phyloP scores from a whole-genome alignment of 1,140 invertebrate genomes.

The Antheraea pernyi region DNA sequence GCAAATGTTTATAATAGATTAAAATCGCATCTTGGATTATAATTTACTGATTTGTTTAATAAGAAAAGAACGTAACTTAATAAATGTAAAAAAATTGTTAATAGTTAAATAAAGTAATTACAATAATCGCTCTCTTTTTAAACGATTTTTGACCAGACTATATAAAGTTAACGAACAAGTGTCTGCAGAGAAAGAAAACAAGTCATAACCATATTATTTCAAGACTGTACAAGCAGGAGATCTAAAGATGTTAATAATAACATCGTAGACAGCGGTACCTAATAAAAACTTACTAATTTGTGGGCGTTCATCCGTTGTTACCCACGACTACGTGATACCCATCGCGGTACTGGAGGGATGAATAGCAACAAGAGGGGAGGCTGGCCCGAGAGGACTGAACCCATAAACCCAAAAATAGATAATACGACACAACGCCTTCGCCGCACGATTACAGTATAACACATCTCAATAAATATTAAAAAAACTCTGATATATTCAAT shows the following conservation, averaged over 20 bases:
- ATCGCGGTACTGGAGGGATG: conserved; percentile 36
- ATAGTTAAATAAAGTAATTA: too few species aligned
- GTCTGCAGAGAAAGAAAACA: too few species aligned
- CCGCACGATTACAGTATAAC: conserved; percentile 20
- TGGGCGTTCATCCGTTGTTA: conserved; percentile 5
- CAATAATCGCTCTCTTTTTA: too few species aligned
- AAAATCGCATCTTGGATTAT: too few species aligned
- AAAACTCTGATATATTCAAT: neutral
- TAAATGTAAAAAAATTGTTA: too few species aligned
- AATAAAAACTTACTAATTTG: neutral
- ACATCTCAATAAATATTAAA: neutral
- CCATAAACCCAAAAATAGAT: conserved; percentile 71
- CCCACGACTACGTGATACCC: conserved; percentile 36
- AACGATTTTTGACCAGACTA: too few species aligned
- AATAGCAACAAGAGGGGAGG: conserved; percentile 18
- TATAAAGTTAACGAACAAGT: too few species aligned
- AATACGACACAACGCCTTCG: conserved; percentile 40
- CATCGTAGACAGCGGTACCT: neutral
- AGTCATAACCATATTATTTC: too few species aligned
- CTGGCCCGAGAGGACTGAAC: conserved; percentile 46
- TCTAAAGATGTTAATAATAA: neutral
- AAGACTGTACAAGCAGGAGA: too few species aligned
- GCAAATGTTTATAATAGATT: too few species aligned
- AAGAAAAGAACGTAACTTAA: too few species aligned
- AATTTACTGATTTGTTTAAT: too few species aligned